Base-by-base conservation (phyloP, 2,113 vertebrate species). In the Saguinus midas region DNA sequence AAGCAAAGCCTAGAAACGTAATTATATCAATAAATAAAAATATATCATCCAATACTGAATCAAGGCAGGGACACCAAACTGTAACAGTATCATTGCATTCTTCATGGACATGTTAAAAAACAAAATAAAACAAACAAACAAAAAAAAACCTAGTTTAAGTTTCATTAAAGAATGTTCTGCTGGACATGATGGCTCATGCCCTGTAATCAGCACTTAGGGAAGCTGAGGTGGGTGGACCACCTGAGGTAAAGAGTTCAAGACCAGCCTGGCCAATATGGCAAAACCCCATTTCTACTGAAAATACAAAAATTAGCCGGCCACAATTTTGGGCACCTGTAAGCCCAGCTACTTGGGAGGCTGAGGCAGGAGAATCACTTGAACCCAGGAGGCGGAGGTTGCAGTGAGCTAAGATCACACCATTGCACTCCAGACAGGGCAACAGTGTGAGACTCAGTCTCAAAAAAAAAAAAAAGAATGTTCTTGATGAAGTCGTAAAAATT, bases 21-120 rank as follows among this genome's bases (percentile, higher is more conserved):
- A 86, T 82, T 25, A 91, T 68, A 86, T 23, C 66, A 89, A 90
- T 90, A 96, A 87, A 91, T 79, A 58, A 88, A 96, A 94, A 76
- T 37, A 93, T 17, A 55, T 85, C 13, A 95, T 78, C 64, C 75
- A 91, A 13, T 84, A 93, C 6, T 91, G 40, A 96, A 89, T 75
- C 73, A 92, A 96, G 57, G 32, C 40, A 91, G 32, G 70, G 58
- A 92, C 48, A 95, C 25, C 78, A 95, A 94, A 93, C 29, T 95
- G 2, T 45, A 86, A 90, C 35, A 55, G 25, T 72, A 32, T 76
- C 37, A 94, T 18, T 84, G 23, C 52, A 89, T 70, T 93, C 66
- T 93, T 80, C 52, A 91, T n/a, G 64, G 12, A 8, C 4, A 79
- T 0, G 43, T 48, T 48, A 25, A 43, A 73, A 73, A 68, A 73